Evolutionary conservation across 2,113 vertebrate species (phyloP), one percentile per base, ranked within the genome.

Genomic region (Vimba vimba): DNA sequence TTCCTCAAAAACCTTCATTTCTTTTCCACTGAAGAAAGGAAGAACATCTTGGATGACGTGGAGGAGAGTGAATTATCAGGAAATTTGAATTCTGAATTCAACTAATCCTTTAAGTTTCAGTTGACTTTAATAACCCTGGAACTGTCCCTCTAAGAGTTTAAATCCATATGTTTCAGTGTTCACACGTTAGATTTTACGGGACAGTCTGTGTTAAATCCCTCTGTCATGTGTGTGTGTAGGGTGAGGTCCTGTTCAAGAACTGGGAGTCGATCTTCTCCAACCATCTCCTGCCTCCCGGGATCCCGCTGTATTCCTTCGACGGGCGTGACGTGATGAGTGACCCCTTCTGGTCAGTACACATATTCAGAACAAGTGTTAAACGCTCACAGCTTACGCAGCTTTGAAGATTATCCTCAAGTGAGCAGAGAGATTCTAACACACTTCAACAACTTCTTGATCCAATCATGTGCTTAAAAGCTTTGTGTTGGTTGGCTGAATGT

Each of bases 281-380:
- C 0, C 93, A 96, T 6, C 94, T 93, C 2, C 94, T 98, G 87
- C 94, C 95, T 23, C 21, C 88, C 73, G 92, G 94, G 0, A 87
- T 97, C 92, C 97, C 98, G 6, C 96, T 99, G 91, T 99, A 97
- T 87, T 99, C 98, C 59, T 99, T 99, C 78, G 97, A 99, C n/a
- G 97, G 97, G 8, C 96, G 96, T 66, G 95, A 99, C 0, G 87
- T 99, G 74, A 95, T 98, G 93, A 96, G 94, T 0, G 96, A 98
- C 90, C 95, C 96, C 33, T 95, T 96, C 83, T 99, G 98, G 98
- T 99, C 87, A 94, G 97, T 94, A 76, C 36, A 69, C 66, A 33
- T 0, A 25, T 27, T 21, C 23, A 25, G n/a, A 25, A 5, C n/a
- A 9, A 25, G 59, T 25, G 59, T 62, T 13, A 25, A 62, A 25